Percentiles rank a stretch among this genome's conserved stretches.
These are phyloP conservation scores for Hyposoter didymator DNA, from an alignment of 2,888 invertebrate species.

Conservation along the genomic window DNA sequence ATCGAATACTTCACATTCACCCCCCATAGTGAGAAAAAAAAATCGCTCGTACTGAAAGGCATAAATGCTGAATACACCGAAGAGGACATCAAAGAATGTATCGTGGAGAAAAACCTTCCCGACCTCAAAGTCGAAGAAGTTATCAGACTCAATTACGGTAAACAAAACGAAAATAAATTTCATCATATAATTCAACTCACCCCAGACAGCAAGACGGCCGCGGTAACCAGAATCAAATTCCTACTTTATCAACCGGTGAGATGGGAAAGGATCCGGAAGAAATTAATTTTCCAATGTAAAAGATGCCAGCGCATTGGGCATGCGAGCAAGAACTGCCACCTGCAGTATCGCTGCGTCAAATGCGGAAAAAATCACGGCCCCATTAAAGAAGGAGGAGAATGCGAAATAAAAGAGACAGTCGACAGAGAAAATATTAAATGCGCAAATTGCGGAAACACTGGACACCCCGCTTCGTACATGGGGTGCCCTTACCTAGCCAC, in stretches of 20 bases:
- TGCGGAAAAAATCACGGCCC: constrained; percentile 42
- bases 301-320: constrained; percentile 61
- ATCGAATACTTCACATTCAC: constrained; percentile 44
- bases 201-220: neutral
- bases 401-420: too few relatives aligned
- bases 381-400: neutral
- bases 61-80: constrained; percentile 19
- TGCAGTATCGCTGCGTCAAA: constrained; percentile 51
- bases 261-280: constrained; percentile 45
- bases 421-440: too few relatives aligned
- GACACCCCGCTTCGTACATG: too few relatives aligned
- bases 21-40: constrained; percentile 12
- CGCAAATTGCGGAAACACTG: too few relatives aligned
- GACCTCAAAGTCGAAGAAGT: constrained; percentile 21
- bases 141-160: neutral
- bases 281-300: neutral
- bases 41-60: constrained; percentile 44
- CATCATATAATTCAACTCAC: neutral
- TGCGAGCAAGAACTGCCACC: constrained; percentile 53
- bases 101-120: neutral
- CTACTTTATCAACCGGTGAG: constrained; percentile 25
- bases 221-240: constrained; percentile 5
- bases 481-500: constrained; percentile 1
- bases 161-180: neutral
- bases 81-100: neutral